phyloP scores from a whole-genome alignment of 2,888 invertebrate genomes.

The Drosophila merina region DNA sequence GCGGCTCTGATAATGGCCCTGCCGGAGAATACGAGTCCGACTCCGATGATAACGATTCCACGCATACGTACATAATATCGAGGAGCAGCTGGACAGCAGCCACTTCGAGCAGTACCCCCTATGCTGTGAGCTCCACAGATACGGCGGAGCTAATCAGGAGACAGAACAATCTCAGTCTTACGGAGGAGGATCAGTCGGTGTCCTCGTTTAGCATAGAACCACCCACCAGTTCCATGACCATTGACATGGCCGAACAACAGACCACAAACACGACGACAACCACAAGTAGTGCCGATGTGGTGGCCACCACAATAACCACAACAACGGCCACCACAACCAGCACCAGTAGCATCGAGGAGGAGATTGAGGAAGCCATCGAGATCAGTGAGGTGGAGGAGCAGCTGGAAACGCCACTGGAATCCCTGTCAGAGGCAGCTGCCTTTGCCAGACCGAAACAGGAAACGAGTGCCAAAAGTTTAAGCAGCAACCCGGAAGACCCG shows the following conservation, averaged over 20 bases:
- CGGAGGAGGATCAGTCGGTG: slow-evolving; percentile 65
- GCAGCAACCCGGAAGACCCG: slow-evolving; percentile 32
- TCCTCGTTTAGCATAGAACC: slow-evolving; percentile 75
- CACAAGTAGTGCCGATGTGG: slow-evolving; percentile 53
- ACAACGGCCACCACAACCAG: slow-evolving; percentile 60
- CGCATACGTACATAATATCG: slow-evolving; percentile 74
- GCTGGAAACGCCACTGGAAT: slow-evolving; percentile 32
- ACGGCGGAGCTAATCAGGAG: slow-evolving; percentile 67
- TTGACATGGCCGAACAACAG: slow-evolving; percentile 80
- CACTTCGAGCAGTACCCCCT: slow-evolving; percentile 66
- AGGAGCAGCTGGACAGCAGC: slow-evolving; percentile 56
- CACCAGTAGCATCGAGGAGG: slow-evolving; percentile 83
- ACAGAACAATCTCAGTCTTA: slow-evolving; percentile 69
- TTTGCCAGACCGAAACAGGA: slow-evolving; percentile 38
- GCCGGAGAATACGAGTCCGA: slow-evolving; percentile 40
- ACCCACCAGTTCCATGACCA: slow-evolving; percentile 80
- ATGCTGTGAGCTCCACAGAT: slow-evolving; percentile 67
- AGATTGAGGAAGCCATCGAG: slow-evolving; percentile 82
- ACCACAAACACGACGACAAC: slow-evolving; percentile 51
- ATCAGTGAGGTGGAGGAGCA: slow-evolving; percentile 78
- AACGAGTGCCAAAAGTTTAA: slow-evolving; percentile 59
- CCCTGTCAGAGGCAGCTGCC: slow-evolving; percentile 56
- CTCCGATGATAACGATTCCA: slow-evolving; percentile 62
- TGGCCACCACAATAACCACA: slow-evolving; percentile 30
- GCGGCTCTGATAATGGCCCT: slow-evolving; percentile 33